Evolutionary conservation across 92 coral and sea anemone species (phyloP).

Genomic region (Metridium senile): DNA sequence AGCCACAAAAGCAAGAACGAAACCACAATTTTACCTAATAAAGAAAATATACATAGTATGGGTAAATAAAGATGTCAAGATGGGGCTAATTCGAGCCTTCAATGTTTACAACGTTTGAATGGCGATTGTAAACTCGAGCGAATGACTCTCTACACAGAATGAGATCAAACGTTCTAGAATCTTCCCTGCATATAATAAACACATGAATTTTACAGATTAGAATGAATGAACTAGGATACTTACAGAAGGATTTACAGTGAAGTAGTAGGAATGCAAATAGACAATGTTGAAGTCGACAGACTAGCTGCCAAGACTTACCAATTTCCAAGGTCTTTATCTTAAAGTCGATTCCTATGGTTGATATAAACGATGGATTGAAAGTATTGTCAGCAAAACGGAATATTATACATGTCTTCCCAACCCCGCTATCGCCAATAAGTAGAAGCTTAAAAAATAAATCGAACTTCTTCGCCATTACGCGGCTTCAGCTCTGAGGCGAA

Average conservation of each 20-base stretch:
- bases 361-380: slow-evolving; percentile 74
- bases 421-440: slow-evolving; percentile 93
- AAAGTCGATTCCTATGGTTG: slow-evolving; percentile 94
- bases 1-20: not conserved
- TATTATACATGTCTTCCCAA: slow-evolving; percentile 92
- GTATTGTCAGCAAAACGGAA: slow-evolving; percentile 91
- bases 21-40: not conserved
- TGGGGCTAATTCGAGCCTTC: not conserved
- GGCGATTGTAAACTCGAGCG: not conserved
- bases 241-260: not conserved
- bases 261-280: not conserved
- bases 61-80: not conserved
- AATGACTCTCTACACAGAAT: not conserved
- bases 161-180: not conserved
- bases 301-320: slow-evolving; percentile 59
- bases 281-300: not conserved
- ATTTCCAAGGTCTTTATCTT: slow-evolving; percentile 87
- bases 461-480: slow-evolving; percentile 87
- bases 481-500: not conserved
- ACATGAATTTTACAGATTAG: not conserved
- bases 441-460: slow-evolving; percentile 87
- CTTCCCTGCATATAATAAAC: not conserved
- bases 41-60: not conserved
- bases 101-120: not conserved
- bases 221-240: not conserved